Evolutionary conservation across 2,113 vertebrate genomes (phyloP).

Genomic region (Forbesichthys papilliferus): DNA sequence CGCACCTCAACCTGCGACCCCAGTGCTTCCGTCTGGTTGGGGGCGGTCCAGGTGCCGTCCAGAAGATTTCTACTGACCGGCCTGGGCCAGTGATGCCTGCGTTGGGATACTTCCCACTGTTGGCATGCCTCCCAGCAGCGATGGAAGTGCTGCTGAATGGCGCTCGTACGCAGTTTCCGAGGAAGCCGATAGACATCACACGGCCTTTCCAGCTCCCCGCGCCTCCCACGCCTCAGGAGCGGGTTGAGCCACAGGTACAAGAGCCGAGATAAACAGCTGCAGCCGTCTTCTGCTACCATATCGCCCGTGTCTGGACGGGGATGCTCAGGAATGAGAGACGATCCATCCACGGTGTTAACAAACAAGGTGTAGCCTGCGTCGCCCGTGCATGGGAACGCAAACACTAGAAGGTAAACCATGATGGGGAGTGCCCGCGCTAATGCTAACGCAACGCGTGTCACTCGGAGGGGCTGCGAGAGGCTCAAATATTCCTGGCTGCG

Average conservation of each 20-base stretch:
- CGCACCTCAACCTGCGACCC: constrained; percentile 54
- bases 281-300: constrained; percentile 87
- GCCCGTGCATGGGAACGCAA: constrained; percentile 68
- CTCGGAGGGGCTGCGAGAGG: constrained; percentile 58
- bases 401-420: constrained; percentile 78
- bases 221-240: constrained; percentile 81
- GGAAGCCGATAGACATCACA: constrained; percentile 84
- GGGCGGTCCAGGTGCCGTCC: constrained; percentile 50
- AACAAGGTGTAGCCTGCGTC: constrained; percentile 57
- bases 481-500: constrained; percentile 62
- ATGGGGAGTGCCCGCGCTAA: constrained; percentile 75
- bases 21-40: constrained; percentile 16
- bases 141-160: constrained; percentile 76
- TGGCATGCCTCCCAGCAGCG: constrained; percentile 79
- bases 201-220: constrained; percentile 76
- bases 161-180: constrained; percentile 72
- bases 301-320: constrained; percentile 57
- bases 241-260: constrained; percentile 91
- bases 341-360: constrained; percentile 67
- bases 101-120: constrained; percentile 1
- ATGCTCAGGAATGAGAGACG: constrained; percentile 64
- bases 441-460: constrained; percentile 78
- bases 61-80: constrained; percentile 44
- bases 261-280: constrained; percentile 85
- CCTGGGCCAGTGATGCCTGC: constrained; percentile 49